Conservation (phyloP, 1,140 invertebrate genomes). For the Zaprionus africanus region DNA sequence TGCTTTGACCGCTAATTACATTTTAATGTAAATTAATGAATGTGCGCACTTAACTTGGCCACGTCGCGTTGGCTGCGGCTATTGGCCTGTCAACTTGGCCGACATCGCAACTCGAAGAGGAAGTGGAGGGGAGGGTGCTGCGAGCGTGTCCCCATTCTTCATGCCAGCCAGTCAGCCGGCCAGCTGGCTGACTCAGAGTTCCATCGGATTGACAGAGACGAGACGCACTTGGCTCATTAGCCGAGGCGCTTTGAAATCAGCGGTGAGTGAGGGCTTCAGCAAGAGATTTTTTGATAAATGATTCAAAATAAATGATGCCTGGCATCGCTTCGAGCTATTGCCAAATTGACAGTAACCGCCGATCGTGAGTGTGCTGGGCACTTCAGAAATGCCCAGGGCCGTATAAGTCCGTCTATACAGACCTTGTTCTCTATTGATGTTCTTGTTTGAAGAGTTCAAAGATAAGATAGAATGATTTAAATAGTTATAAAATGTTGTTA, state of each 20-base stretch:
- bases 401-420: too few species aligned
- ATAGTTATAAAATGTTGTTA: too few species aligned
- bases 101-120: background rate
- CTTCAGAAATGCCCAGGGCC: background rate
- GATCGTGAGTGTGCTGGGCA: slow-evolving; percentile 24
- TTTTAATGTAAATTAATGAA: slow-evolving; percentile 82
- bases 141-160: slow-evolving; percentile 30
- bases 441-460: too few species aligned
- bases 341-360: slow-evolving; percentile 48
- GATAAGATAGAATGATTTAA: too few species aligned
- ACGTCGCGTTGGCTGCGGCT: slow-evolving; percentile 42
- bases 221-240: slow-evolving; percentile 70
- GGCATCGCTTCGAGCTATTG: slow-evolving; percentile 26
- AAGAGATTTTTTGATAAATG: slow-evolving; percentile 76
- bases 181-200: slow-evolving; percentile 53
- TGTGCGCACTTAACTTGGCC: slow-evolving; percentile 74
- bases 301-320: slow-evolving; percentile 73
- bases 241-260: slow-evolving; percentile 56
- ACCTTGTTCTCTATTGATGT: too few species aligned
- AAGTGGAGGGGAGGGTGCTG: background rate
- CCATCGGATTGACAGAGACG: slow-evolving; percentile 40
- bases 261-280: slow-evolving; percentile 24
- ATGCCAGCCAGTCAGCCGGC: background rate
- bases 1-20: slow-evolving; percentile 75
- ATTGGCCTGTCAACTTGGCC: slow-evolving; percentile 61